Base-by-base conservation (phyloP, 2,797 vertebrate species). In the Coreius guichenoti region DNA sequence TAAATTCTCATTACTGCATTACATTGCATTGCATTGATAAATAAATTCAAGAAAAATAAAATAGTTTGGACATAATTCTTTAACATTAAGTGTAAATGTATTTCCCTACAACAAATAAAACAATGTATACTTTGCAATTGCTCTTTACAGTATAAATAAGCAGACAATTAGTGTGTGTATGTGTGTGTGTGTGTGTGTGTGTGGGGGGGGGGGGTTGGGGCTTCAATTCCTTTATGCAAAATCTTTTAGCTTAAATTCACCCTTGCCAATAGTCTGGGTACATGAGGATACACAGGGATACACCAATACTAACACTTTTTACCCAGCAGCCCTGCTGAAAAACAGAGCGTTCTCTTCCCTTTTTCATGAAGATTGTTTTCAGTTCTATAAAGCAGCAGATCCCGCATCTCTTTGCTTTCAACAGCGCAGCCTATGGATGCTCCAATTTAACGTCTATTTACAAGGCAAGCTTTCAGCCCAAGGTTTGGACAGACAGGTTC, bases 371-470 rank as follows among this genome's bases (percentile, higher is more conserved):
- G 7, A 23, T 21, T 11, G 23, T 56, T 9, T 70, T 19, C 14
- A 51, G 63, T 26, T 76, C 73, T 23, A 17, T 31, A 54, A 36
- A 58, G 51, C 51, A n/a, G 7, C 74, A 58, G 74, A 58, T 58
- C 51, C 51, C 13, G 23, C 67, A 39, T 54, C 23, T 77, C 17
- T 49, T 2, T 36, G 31, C 63, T 76, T 74, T 87, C 72, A 83
- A 21, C 51, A 65, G 54, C 31, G 19, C 72, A 78, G 75, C 14
- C 13, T 31, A 29, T 31, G 61, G 49, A 81, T 75, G 65, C 70
- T 73, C 81, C 54, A 61, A 75, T 86, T 85, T 77, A 83, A 70
- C 26, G 76, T 63, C 76, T 86, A 70, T 87, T 86, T 83, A 83
- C 73, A 82, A 74, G 69, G 47, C 75, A 26, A 58, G 80, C 74